Base-by-base conservation (phyloP, 2,888 invertebrate genomes). In the Eupithecia inturbata region DNA sequence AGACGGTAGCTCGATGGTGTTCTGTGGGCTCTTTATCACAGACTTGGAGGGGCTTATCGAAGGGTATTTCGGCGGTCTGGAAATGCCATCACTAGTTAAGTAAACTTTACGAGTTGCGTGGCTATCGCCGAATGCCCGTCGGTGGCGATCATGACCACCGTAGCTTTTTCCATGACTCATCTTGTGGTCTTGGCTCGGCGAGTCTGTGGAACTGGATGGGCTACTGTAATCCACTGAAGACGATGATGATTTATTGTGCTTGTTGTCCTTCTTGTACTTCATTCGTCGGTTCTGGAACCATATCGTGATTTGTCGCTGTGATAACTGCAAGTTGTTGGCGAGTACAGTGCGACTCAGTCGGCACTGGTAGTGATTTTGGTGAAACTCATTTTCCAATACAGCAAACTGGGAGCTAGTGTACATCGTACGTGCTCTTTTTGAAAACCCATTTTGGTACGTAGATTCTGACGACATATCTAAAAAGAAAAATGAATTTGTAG, bases 281-380 rank as follows among this genome's bases (percentile, higher is more conserved):
- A 98, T 98, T 7, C 97, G 92, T 26, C 97, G 94, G 84, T 97
- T 98, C 86, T 98, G 98, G 87, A 98, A 98, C 98, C 98, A 98
- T 79, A 98, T 97, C 88, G 98, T 98, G 72, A 98, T 97, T 88
- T 98, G 97, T 36, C 97, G 92, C 84, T 98, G 98, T 0, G 96
- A 95, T 12, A 98, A 92, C 78, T 95, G 95, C 9, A 98, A 92
- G 60, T 95, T 91, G 41, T 96, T 94, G 0, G 98, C 97, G 84
- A 98, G 95, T 84, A 97, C 96, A 39, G 97, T 97, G 66, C 98
- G 95, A 73, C 97, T 93, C 0, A 97, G 96, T 36, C 98, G 95
- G 85, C 97, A 97, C 0, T 98, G 91, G 84, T 98, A 98, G 49
- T 96, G 95, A 82, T 96, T 96, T 84, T 95, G 95, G 77, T 96